A percentile compares a stretch with the other conserved stretches of the same genome.
Evolutionary conservation across 2,888 invertebrate genomes (phyloP).

Genomic region (Kuschelorhynchus macadamiae): DNA sequence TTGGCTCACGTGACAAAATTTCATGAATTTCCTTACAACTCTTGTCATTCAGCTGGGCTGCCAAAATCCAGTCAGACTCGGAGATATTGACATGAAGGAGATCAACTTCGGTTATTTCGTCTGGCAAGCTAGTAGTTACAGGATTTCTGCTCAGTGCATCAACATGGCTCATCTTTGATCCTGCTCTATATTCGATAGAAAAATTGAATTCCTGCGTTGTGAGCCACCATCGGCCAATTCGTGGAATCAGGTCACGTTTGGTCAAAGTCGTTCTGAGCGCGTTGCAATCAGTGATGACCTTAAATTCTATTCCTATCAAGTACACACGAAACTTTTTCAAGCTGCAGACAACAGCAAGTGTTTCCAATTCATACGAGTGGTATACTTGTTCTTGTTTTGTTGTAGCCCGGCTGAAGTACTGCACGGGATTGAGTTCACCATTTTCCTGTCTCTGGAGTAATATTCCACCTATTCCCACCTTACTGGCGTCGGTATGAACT

Average conservation of each 20-base stretch:
- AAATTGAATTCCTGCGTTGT: too few species aligned
- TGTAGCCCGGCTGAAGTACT: not conserved
- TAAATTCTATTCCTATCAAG: conserved; percentile 43
- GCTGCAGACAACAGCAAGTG: conserved; percentile 40
- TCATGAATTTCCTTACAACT: too few species aligned
- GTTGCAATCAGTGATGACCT: conserved; percentile 53
- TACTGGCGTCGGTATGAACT: conserved; percentile 13
- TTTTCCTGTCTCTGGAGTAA: not conserved
- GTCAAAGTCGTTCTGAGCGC: conserved; percentile 49
- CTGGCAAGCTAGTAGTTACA: too few species aligned
- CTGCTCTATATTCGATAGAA: too few species aligned
- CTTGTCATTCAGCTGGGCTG: too few species aligned
- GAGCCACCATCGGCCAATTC: conserved; percentile 61
- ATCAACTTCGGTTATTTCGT: too few species aligned
- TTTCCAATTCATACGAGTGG: conserved; percentile 45
- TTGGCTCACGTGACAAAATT: too few species aligned
- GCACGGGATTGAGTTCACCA: not conserved
- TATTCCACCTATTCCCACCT: conserved; percentile 6
- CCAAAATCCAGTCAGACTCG: too few species aligned
- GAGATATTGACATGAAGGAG: too few species aligned
- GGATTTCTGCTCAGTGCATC: too few species aligned
- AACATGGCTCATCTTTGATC: too few species aligned
- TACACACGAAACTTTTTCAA: conserved; percentile 44
- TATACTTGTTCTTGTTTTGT: conserved; percentile 7
- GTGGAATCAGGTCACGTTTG: conserved; percentile 55